These are phyloP conservation scores for Scaptomyza polygonia DNA, from an alignment of 2,888 invertebrate species.

Conservation along the genomic window DNA sequence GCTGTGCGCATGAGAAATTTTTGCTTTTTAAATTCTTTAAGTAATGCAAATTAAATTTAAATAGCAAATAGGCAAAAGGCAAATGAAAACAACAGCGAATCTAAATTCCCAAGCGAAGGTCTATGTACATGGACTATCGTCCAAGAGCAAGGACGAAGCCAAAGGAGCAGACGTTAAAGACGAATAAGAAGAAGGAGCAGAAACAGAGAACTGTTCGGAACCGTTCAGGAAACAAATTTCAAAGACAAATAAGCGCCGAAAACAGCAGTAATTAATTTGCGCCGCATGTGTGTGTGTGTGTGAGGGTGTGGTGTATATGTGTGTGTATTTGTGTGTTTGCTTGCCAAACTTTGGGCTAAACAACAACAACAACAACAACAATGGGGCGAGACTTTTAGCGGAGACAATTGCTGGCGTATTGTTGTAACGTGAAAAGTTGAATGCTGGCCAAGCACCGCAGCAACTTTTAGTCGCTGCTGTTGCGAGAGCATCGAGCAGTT, in stretches of 20 bases:
- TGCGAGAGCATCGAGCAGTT: slow-evolving; percentile 53
- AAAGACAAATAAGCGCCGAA: slow-evolving; percentile 81
- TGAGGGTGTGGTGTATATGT: slow-evolving; percentile 11
- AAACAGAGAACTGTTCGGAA: slow-evolving; percentile 37
- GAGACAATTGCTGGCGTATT: slow-evolving; percentile 63
- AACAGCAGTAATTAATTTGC: slow-evolving; percentile 79
- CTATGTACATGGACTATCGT: no score
- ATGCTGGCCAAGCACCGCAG: slow-evolving; percentile 55
- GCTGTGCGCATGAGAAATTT: slow-evolving; percentile 73
- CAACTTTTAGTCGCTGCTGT: slow-evolving; percentile 58
- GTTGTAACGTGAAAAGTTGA: slow-evolving; percentile 60
- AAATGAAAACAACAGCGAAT: slow-evolving; percentile 62
- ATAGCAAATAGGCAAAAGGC: slow-evolving; percentile 76
- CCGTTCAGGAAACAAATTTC: slow-evolving; percentile 77
- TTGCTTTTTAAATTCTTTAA: slow-evolving; percentile 78
- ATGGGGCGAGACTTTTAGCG: slow-evolving; percentile 42
- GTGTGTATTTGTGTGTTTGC: slow-evolving; percentile 23
- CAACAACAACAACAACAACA: slow-evolving; percentile 26
- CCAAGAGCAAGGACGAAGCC: slow-evolving; percentile 22
- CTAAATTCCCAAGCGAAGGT: slow-evolving; percentile 61
- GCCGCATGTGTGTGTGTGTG: slow-evolving; percentile 51
- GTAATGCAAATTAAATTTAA: slow-evolving; percentile 81
- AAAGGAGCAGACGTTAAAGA: neutral
- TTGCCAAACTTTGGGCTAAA: slow-evolving; percentile 44
- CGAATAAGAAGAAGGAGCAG: slow-evolving; percentile 1